Percentiles rank a stretch among this genome's conserved stretches.
phyloP scores from a whole-genome alignment of 2,113 vertebrate species.

The Ancistrus triradiatus region DNA sequence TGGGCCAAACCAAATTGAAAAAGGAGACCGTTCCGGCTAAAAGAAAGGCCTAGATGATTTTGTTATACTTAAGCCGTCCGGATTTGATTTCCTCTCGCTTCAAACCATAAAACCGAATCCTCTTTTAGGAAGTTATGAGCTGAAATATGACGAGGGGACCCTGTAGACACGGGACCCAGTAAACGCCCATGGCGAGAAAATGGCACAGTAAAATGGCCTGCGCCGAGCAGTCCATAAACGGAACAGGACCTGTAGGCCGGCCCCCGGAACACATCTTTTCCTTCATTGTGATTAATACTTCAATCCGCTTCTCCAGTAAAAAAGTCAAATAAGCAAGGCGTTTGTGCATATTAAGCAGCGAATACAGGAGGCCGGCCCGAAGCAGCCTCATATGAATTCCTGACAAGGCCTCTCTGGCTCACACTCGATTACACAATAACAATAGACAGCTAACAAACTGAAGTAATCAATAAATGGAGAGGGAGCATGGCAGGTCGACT shows the following conservation, averaged over 20 bases:
- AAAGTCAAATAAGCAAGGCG: slow-evolving; percentile 31
- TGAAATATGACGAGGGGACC: neutral
- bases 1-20: neutral
- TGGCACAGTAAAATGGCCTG: slow-evolving; percentile 19
- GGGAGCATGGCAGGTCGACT: slow-evolving; percentile 61
- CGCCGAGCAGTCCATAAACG: neutral
- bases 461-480: slow-evolving; percentile 58
- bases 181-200: neutral
- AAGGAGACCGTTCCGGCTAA: too few relatives aligned
- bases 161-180: slow-evolving; percentile 4
- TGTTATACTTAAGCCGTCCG: slow-evolving; percentile 11
- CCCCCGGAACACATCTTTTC: slow-evolving; percentile 30
- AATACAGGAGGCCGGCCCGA: slow-evolving; percentile 34
- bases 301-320: slow-evolving; percentile 44
- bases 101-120: slow-evolving; percentile 24
- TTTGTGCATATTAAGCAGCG: slow-evolving; percentile 44
- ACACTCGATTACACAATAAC: slow-evolving; percentile 61
- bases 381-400: slow-evolving; percentile 46
- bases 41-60: too few relatives aligned
- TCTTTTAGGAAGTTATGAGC: slow-evolving; percentile 9
- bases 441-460: slow-evolving; percentile 60
- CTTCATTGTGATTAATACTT: slow-evolving; percentile 56
- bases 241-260: neutral
- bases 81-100: neutral
- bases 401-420: slow-evolving; percentile 40